A percentile compares a stretch with the other conserved stretches of the same genome.
Evolutionary conservation across 2,797 vertebrate genomes (phyloP).

Genomic region (Hyperoplus lanceolatus): DNA sequence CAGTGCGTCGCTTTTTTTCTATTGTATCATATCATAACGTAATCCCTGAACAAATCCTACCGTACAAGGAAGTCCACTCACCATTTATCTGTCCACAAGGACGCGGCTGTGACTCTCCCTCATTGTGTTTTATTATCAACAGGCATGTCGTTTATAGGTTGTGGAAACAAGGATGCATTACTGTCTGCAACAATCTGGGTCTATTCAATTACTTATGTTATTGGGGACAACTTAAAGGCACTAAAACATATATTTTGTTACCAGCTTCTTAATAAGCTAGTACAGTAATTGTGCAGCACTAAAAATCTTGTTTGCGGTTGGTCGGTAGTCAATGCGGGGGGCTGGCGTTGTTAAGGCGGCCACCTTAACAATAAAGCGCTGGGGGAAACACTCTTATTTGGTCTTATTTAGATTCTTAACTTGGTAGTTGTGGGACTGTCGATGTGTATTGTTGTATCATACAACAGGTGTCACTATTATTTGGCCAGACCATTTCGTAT

Average conservation of each 20-base stretch:
- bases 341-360: no score
- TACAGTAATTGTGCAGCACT: no score
- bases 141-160: constrained; percentile 33
- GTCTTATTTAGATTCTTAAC: no score
- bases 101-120: constrained; percentile 39
- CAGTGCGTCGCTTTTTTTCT: constrained; percentile 58
- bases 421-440: no score
- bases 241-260: neutral
- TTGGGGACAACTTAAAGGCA: neutral
- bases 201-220: constrained; percentile 9
- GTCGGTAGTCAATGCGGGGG: no score
- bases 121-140: constrained; percentile 46
- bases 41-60: constrained; percentile 75
- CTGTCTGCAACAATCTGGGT: constrained; percentile 17
- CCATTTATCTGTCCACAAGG: constrained; percentile 65
- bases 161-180: constrained; percentile 39
- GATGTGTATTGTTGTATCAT: neutral
- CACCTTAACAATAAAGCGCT: no score
- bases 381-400: no score
- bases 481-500: neutral
- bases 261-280: no score
- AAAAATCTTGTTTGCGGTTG: no score
- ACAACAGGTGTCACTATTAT: neutral
- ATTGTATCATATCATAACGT: constrained; percentile 79
- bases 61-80: constrained; percentile 75